These are phyloP conservation scores for Drosophila hydei DNA, from an alignment of 1,140 invertebrate genomes.

Conservation along the genomic window DNA sequence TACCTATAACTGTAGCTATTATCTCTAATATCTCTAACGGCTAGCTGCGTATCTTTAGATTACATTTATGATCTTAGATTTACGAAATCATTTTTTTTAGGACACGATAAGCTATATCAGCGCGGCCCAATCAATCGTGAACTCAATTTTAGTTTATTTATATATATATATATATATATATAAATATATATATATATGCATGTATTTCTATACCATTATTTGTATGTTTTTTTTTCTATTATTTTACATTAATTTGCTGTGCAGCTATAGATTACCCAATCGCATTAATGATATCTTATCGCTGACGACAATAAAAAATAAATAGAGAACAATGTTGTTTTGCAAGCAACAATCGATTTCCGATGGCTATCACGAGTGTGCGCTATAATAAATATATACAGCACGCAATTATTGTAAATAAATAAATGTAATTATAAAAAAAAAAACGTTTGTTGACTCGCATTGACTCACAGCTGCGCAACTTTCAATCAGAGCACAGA, in stretches of 20 bases:
- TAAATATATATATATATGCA: neutral
- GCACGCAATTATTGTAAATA: slow-evolving; percentile 60
- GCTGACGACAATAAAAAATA: slow-evolving; percentile 14
- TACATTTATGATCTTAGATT: slow-evolving; percentile 11
- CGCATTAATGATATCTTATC: slow-evolving; percentile 64
- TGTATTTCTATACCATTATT: slow-evolving; percentile 4
- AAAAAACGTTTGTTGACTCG: slow-evolving; percentile 33
- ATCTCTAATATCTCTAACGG: neutral
- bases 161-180: neutral
- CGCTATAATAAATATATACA: slow-evolving; percentile 47
- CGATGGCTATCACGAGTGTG: slow-evolving; percentile 64
- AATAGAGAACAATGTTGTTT: slow-evolving; percentile 29
- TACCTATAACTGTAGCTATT: neutral
- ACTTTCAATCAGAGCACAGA: slow-evolving; percentile 10
- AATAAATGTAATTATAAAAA: slow-evolving; percentile 70
- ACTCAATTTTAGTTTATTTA: slow-evolving; percentile 26
- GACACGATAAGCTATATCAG: slow-evolving; percentile 18
- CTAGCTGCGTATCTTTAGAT: neutral
- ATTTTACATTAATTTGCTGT: slow-evolving; percentile 49
- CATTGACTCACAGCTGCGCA: slow-evolving; percentile 8
- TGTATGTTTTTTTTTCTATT: slow-evolving; percentile 4
- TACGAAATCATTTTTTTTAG: slow-evolving; percentile 18
- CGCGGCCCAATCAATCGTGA: slow-evolving; percentile 28
- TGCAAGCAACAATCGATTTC: slow-evolving; percentile 68
- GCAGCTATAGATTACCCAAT: slow-evolving; percentile 38